phyloP scores from a whole-genome alignment of 2,888 invertebrate genomes.

The Diaprepes abbreviatus region DNA sequence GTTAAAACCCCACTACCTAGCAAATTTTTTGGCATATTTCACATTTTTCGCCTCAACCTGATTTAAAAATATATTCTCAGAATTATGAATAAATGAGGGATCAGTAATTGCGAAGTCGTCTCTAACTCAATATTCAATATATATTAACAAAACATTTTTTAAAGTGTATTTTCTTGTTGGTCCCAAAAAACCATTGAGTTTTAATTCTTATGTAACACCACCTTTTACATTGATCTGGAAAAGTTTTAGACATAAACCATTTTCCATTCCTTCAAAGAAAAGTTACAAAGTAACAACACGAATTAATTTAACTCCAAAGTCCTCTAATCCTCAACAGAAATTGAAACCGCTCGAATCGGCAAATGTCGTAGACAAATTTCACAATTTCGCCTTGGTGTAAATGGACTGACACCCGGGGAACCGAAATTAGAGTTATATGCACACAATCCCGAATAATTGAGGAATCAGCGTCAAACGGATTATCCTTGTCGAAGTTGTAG shows the following conservation, averaged over 20 bases:
- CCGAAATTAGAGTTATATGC: slow-evolving; percentile 50
- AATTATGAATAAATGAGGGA: too few relatives aligned
- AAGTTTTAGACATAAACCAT: slow-evolving; percentile 2
- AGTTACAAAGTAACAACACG: slow-evolving; percentile 21
- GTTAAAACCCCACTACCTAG: too few relatives aligned
- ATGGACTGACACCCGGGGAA: slow-evolving; percentile 46
- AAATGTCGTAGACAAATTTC: slow-evolving; percentile 50
- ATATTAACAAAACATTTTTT: too few relatives aligned
- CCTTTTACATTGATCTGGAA: too few relatives aligned
- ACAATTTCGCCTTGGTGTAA: slow-evolving; percentile 50
- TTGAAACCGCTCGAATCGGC: slow-evolving; percentile 39
- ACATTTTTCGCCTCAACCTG: too few relatives aligned
- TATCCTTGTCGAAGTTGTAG: slow-evolving; percentile 57
- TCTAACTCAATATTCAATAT: too few relatives aligned
- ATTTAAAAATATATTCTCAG: too few relatives aligned
- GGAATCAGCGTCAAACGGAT: slow-evolving; percentile 63
- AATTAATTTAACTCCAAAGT: slow-evolving; percentile 37
- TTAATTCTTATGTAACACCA: too few relatives aligned
- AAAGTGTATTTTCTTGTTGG: too few relatives aligned
- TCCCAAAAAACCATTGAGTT: too few relatives aligned
- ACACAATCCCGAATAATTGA: slow-evolving; percentile 60
- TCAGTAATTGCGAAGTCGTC: too few relatives aligned
- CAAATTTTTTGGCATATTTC: too few relatives aligned
- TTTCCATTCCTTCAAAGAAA: slow-evolving; percentile 6
- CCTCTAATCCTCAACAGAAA: slow-evolving; percentile 40